A percentile compares a stretch with the other conserved stretches of the same genome.
phyloP scores from a whole-genome alignment of 2,113 vertebrate species.

The Eudyptes chrysolophus region DNA sequence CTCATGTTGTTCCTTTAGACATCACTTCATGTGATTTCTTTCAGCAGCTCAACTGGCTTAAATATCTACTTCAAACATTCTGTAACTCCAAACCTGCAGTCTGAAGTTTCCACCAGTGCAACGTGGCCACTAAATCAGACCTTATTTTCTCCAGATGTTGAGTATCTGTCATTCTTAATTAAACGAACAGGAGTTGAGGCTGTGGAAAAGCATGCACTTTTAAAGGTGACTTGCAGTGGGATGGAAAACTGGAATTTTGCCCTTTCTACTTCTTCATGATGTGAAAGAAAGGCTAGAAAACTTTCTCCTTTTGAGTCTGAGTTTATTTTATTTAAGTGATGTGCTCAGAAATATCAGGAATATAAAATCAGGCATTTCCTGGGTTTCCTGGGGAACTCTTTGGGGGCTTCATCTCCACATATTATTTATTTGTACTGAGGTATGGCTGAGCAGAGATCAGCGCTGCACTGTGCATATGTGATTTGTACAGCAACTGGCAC shows the following conservation, averaged over 20 bases:
- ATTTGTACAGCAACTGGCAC: conserved; percentile 23
- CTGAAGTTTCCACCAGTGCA: conserved; percentile 13
- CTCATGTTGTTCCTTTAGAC: background rate
- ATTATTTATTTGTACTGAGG: conserved; percentile 31
- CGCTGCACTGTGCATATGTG: background rate
- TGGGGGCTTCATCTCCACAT: background rate
- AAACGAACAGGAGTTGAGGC: background rate
- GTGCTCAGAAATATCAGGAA: conserved; percentile 11
- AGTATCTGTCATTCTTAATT: conserved; percentile 47
- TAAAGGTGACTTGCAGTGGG: background rate
- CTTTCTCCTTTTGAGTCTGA: background rate
- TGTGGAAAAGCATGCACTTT: background rate
- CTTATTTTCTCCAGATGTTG: conserved; percentile 50
- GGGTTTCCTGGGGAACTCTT: background rate
- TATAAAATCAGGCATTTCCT: conserved; percentile 29
- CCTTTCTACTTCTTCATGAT: background rate
- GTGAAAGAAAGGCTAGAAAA: background rate
- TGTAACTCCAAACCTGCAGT: background rate
- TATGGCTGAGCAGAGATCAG: background rate
- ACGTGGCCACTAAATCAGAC: background rate
- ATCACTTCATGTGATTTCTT: background rate
- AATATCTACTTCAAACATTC: background rate
- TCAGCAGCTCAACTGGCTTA: background rate
- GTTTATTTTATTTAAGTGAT: conserved; percentile 2
- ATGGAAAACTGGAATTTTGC: conserved; percentile 38